Evolutionary conservation across 2,888 invertebrate genomes (phyloP).

Genomic region (Standfussiana lucernea): DNA sequence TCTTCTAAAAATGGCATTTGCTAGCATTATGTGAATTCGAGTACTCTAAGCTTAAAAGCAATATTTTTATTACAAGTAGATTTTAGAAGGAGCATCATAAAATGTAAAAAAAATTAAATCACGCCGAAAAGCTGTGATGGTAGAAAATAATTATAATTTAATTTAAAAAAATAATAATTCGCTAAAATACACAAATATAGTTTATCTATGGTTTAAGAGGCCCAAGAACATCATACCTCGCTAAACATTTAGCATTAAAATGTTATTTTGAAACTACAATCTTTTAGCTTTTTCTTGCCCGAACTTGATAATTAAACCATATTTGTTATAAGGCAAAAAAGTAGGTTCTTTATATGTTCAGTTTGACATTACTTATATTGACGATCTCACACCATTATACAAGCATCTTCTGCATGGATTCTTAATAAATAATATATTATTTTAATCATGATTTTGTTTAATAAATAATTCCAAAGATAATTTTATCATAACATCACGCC

Average conservation of each 20-base stretch:
- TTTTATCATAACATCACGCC: no score
- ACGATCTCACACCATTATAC: slow-evolving; percentile 30
- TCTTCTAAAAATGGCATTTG: slow-evolving; percentile 9
- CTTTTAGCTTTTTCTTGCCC: no score
- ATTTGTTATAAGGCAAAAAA: background rate
- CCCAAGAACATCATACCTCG: no score
- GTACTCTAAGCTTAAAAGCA: background rate
- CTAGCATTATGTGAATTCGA: slow-evolving; percentile 9
- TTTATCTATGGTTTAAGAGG: background rate
- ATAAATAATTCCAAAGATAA: background rate
- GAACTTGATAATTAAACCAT: background rate
- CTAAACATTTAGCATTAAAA: background rate
- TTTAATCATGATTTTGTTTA: background rate
- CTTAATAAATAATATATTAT: slow-evolving; percentile 38
- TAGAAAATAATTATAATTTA: background rate
- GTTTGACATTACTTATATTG: background rate
- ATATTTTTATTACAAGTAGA: slow-evolving; percentile 31
- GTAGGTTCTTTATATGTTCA: background rate
- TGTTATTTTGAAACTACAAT: background rate
- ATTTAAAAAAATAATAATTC: background rate
- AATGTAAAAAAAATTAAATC: slow-evolving; percentile 31
- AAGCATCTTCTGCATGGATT: background rate
- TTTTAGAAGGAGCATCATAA: slow-evolving; percentile 15
- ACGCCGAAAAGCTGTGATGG: background rate
- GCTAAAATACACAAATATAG: background rate